Evolutionary conservation across 1,140 invertebrate species (phyloP).

Genomic region (Zeugodacus cucurbitae): DNA sequence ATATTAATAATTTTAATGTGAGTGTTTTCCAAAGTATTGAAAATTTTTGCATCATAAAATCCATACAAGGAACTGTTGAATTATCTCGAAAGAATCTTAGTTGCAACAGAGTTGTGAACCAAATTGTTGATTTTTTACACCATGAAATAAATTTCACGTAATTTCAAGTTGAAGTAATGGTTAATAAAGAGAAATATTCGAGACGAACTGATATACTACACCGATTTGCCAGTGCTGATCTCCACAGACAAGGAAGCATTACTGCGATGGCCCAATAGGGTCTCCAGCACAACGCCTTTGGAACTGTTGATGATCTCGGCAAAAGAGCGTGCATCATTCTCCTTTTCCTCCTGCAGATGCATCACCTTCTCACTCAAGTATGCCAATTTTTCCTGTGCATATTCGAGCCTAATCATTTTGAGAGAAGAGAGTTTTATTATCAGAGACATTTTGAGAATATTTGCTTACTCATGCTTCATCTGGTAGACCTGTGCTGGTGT

Average conservation of each 20-base stretch:
- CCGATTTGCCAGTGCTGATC: background rate
- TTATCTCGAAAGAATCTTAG: too few relatives aligned
- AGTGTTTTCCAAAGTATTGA: too few relatives aligned
- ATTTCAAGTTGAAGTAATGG: too few relatives aligned
- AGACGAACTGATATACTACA: too few relatives aligned
- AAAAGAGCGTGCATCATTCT: constrained; percentile 57
- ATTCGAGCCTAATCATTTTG: constrained; percentile 52
- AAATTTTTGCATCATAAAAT: too few relatives aligned
- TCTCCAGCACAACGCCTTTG: constrained; percentile 15
- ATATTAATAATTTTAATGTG: too few relatives aligned
- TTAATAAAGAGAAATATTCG: too few relatives aligned
- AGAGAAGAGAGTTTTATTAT: background rate
- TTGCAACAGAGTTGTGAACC: too few relatives aligned
- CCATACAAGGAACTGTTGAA: too few relatives aligned
- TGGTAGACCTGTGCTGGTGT: background rate
- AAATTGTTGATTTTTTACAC: too few relatives aligned
- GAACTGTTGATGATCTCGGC: constrained; percentile 23
- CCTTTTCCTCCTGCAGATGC: constrained; percentile 54
- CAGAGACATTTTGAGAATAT: background rate
- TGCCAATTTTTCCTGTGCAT: constrained; percentile 59
- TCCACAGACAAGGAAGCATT: background rate
- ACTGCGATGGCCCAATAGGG: background rate
- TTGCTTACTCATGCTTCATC: constrained; percentile 41
- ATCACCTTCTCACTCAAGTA: constrained; percentile 56
- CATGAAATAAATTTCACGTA: too few relatives aligned